These are phyloP conservation scores for Plumapathes pennacea DNA, from an alignment of 92 coral and sea anemone genomes.

Conservation along the genomic window DNA sequence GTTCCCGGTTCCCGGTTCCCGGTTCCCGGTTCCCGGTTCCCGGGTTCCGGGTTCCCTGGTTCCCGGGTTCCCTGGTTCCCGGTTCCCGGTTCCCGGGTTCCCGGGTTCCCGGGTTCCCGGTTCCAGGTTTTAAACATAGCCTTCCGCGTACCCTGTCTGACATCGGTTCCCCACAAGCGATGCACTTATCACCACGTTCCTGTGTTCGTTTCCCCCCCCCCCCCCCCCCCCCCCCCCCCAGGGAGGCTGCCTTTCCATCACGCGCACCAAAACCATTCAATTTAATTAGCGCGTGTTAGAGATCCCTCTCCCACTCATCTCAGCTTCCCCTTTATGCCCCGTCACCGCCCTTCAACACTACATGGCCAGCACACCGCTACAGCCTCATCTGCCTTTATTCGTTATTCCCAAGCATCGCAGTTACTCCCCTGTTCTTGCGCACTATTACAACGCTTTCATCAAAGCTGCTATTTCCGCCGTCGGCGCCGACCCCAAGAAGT, in stretches of 20 bases:
- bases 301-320: slow-evolving; percentile 35
- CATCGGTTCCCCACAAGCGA: too few species aligned
- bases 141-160: too few species aligned
- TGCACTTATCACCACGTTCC: too few species aligned
- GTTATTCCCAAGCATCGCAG: background rate
- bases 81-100: too few species aligned
- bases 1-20: too few species aligned
- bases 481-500: slow-evolving; percentile 5
- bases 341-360: slow-evolving; percentile 41
- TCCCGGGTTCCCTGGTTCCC: too few species aligned
- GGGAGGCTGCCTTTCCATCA: slow-evolving; percentile 23
- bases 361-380: slow-evolving; percentile 13
- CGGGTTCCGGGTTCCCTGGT: too few species aligned
- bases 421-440: slow-evolving; percentile 3
- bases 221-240: too few species aligned
- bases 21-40: too few species aligned
- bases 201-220: too few species aligned
- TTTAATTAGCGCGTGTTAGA: slow-evolving; percentile 14
- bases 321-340: slow-evolving; percentile 31
- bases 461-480: slow-evolving; percentile 15
- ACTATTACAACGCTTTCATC: slow-evolving; percentile 27
- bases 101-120: too few species aligned
- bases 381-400: slow-evolving; percentile 3
- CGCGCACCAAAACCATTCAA: slow-evolving; percentile 32
- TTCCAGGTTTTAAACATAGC: too few species aligned